Base-by-base conservation (phyloP, 2,113 vertebrate genomes). In the Actenoides lindsayi region DNA sequence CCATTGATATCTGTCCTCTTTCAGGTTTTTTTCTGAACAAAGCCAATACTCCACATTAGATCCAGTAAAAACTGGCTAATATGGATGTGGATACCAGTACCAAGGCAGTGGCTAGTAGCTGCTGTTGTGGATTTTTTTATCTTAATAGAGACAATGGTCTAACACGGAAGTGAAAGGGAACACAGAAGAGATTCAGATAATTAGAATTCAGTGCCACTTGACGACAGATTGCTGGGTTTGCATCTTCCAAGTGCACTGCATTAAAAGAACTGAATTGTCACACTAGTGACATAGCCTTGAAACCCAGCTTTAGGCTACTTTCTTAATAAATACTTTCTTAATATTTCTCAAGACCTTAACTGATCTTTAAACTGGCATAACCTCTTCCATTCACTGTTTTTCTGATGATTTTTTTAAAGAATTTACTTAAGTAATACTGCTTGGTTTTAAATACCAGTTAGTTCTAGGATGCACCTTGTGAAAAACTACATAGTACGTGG, bases 31-130 rank as follows among this genome's bases (percentile, higher is more conserved):
- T 83, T 62, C 19, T 37, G 12, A 64, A 19, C 13, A 69, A 75
- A 3, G 13, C 8, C 31, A 30, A 3, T 0, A 31, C 8, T 53
- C 1, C 0, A 6, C 25, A 79, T 2, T 10, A 30, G 12, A 83
- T 28, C 37, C n/a, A 68, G 48, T 20, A 89, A 91, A 80, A 73
- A 13, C 6, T 35, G 15, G 4, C 50, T 87, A 30, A 60, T 9
- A 21, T 5, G 7, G 57, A 59, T 21, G 10, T 33, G 16, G 77
- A 25, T 17, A 46, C 3, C 48, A 28, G 37, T 39, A 68, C 39
- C 27, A 86, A 69, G 23, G 27, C 31, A 70, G 41, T 4, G 16
- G 28, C 20, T 51, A n/a, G 50, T 8, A 54, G 50, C 28, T 83
- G 24, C 70, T 77, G 4, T 4, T 56, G 16, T 17, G 30, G 4